Evolutionary conservation across 2,797 vertebrate genomes (phyloP).

Genomic region (Etheostoma nigrum): DNA sequence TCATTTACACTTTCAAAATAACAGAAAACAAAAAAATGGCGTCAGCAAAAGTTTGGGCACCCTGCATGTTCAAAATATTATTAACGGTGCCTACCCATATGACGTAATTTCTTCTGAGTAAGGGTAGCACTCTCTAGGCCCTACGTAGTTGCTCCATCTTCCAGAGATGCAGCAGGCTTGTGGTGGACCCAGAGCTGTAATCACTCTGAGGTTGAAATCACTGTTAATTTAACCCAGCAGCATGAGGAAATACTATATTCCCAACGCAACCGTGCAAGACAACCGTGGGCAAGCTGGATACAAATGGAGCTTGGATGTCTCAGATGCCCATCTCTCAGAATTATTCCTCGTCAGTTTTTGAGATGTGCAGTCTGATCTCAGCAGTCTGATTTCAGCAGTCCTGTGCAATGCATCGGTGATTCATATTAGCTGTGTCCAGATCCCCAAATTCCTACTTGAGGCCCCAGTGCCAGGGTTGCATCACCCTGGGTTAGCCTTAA

Average conservation of each 20-base stretch:
- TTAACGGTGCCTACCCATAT: no score
- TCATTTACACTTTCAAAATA: no score
- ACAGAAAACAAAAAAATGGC: no score
- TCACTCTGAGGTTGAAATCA: constrained; percentile 36
- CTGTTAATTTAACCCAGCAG: constrained; percentile 50
- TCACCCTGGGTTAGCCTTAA: constrained; percentile 38
- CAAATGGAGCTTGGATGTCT: constrained; percentile 23
- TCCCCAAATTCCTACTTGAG: constrained; percentile 36
- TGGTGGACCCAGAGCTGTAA: constrained; percentile 31
- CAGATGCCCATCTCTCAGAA: constrained; percentile 18
- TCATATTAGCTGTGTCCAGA: constrained; percentile 50
- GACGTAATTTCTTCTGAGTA: no score
- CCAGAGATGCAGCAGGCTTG: constrained; percentile 6
- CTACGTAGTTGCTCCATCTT: not conserved
- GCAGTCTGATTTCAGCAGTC: not conserved
- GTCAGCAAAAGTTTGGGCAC: no score
- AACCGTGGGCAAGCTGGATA: constrained; percentile 10
- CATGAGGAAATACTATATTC: constrained; percentile 43
- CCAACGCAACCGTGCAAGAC: constrained; percentile 11
- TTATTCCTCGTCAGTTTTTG: constrained; percentile 32
- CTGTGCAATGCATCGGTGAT: constrained; percentile 25
- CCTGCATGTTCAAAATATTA: no score
- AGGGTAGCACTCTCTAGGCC: not conserved
- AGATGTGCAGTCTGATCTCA: constrained; percentile 26
- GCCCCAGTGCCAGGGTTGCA: constrained; percentile 36